Evolutionary conservation across 2,113 vertebrate genomes (phyloP).

Genomic region (Opisthocomus hoazin): DNA sequence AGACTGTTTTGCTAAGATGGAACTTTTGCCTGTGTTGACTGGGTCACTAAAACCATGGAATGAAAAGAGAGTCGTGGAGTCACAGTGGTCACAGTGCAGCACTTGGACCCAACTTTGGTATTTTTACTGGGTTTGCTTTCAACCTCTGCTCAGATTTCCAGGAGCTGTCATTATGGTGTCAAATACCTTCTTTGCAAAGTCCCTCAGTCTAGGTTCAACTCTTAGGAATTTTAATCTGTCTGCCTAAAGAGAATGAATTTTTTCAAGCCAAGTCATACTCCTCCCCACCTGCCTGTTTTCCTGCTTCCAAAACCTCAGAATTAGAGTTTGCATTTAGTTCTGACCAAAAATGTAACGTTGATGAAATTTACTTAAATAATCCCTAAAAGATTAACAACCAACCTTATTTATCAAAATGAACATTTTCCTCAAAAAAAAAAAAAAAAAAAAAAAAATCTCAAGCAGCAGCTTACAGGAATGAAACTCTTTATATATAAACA

Average conservation of each 20-base stretch:
- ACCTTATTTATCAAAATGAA: neutral
- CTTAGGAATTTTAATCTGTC: slow-evolving; percentile 56
- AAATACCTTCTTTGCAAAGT: slow-evolving; percentile 4
- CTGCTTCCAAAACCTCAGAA: neutral
- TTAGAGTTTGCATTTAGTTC: neutral
- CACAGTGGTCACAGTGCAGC: neutral
- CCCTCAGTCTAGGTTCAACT: slow-evolving; percentile 7
- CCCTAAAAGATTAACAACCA: neutral
- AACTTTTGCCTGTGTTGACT: neutral
- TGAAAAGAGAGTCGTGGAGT: neutral
- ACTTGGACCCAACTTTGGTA: neutral
- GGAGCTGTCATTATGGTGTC: neutral
- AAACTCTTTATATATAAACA: neutral
- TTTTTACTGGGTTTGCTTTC: neutral
- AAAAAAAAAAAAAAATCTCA: neutral
- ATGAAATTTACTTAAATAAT: neutral
- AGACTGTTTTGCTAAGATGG: neutral
- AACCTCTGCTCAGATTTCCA: neutral
- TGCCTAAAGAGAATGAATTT: slow-evolving; percentile 16
- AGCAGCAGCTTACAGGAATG: neutral
- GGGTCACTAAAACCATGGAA: neutral
- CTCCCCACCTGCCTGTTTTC: neutral
- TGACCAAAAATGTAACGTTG: neutral
- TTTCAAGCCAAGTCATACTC: slow-evolving; percentile 8
- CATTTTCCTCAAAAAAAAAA: neutral